Percentiles rank a stretch among this genome's conserved stretches.
Evolutionary conservation across 2,888 invertebrate genomes (phyloP).

Genomic region (Limnephilus auricula): DNA sequence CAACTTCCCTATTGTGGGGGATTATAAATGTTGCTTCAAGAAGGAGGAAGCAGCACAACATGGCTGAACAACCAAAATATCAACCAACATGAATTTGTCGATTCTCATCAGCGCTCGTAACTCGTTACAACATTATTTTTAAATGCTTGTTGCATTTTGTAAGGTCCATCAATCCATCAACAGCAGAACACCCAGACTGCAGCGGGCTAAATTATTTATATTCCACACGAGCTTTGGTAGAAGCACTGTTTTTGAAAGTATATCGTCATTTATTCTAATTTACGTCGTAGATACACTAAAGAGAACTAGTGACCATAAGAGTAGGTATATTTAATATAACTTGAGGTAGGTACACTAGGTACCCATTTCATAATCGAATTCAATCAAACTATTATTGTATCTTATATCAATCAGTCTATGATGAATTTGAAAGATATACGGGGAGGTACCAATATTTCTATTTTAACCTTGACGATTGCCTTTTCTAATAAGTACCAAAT

Average conservation of each 20-base stretch:
- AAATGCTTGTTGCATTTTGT: not conserved
- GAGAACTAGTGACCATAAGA: not conserved
- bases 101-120: too few relatives aligned
- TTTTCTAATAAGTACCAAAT: not conserved
- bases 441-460: not conserved
- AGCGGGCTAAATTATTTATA: not conserved
- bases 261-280: not conserved
- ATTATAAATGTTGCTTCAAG: too few relatives aligned
- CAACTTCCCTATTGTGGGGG: too few relatives aligned
- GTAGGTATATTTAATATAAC: not conserved
- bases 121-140: too few relatives aligned
- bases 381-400: not conserved
- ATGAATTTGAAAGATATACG: not conserved
- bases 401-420: not conserved
- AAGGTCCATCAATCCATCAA: not conserved
- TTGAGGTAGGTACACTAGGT: not conserved
- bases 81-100: too few relatives aligned
- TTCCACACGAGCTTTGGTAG: not conserved
- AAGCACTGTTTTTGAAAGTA: not conserved
- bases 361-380: not conserved
- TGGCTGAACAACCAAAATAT: too few relatives aligned
- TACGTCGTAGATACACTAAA: not conserved
- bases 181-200: not conserved
- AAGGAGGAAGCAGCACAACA: too few relatives aligned
- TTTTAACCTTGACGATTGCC: not conserved